Conservation (phyloP, 2,113 vertebrate genomes). For the Perca flavescens region DNA sequence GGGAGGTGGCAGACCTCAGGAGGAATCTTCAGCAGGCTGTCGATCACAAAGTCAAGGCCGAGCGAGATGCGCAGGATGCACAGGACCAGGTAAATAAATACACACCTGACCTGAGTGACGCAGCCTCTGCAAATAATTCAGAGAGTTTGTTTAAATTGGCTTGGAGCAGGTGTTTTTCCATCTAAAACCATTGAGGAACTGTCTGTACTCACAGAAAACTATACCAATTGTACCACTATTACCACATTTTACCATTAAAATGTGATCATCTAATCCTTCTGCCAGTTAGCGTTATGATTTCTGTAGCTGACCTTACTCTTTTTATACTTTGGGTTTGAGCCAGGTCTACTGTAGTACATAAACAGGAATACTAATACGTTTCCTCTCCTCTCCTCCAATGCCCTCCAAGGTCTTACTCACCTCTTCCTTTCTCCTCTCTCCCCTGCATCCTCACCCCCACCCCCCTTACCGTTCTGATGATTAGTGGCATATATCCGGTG, state of each 20-base stretch:
- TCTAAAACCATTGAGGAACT: background rate
- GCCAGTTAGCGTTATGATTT: constrained; percentile 21
- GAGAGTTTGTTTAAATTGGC: constrained; percentile 24
- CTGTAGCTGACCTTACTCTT: background rate
- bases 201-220: constrained; percentile 13
- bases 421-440: constrained; percentile 16
- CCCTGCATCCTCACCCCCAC: background rate
- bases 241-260: constrained; percentile 26
- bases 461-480: constrained; percentile 77
- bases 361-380: constrained; percentile 36
- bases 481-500: constrained; percentile 83
- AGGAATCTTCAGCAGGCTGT: constrained; percentile 63
- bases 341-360: constrained; percentile 32
- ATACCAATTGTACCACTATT: background rate
- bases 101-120: constrained; percentile 37
- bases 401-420: constrained; percentile 45
- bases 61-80: constrained; percentile 64
- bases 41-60: constrained; percentile 60
- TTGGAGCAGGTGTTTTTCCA: constrained; percentile 6
- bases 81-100: constrained; percentile 61
- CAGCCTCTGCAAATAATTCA: background rate
- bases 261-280: constrained; percentile 35
- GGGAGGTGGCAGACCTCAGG: constrained; percentile 62
- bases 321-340: constrained; percentile 14
- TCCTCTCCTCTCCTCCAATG: constrained; percentile 22